A percentile compares a stretch with the other conserved stretches of the same genome.
Evolutionary conservation across 2,797 vertebrate species (phyloP).

Genomic region (Rhincodon typus): DNA sequence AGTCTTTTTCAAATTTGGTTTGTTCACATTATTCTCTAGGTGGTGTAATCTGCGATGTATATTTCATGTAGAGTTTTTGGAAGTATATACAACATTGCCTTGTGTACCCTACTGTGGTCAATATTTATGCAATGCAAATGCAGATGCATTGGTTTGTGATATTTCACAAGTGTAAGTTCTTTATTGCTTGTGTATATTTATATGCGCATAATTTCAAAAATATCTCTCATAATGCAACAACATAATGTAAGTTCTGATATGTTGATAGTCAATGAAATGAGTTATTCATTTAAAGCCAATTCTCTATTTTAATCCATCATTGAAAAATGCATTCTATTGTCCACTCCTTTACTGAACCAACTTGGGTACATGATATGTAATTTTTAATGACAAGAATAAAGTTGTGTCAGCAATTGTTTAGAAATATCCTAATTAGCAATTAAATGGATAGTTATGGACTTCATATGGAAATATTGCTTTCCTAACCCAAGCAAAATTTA

Average conservation of each 20-base stretch:
- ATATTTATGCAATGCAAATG: neutral
- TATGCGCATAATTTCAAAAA: neutral
- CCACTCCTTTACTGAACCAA: too few species aligned
- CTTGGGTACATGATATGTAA: too few species aligned
- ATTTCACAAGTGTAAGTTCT: neutral
- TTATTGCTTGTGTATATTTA: neutral
- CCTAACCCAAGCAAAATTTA: neutral
- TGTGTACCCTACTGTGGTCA: neutral
- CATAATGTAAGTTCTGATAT: neutral
- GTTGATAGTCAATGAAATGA: neutral
- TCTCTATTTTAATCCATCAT: too few species aligned
- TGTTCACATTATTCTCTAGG: neutral
- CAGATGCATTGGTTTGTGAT: neutral
- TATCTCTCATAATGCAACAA: neutral
- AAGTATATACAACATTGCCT: neutral
- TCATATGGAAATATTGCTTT: neutral
- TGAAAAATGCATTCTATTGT: slow-evolving; percentile 2
- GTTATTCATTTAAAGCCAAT: neutral
- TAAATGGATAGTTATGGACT: neutral
- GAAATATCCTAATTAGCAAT: neutral
- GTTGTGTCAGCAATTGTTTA: neutral
- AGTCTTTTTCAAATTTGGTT: neutral
- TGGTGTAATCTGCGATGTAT: neutral
- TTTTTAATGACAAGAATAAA: neutral
- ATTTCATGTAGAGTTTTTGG: neutral